Conservation (phyloP, 2,797 vertebrate species). For the Danio choprae region DNA sequence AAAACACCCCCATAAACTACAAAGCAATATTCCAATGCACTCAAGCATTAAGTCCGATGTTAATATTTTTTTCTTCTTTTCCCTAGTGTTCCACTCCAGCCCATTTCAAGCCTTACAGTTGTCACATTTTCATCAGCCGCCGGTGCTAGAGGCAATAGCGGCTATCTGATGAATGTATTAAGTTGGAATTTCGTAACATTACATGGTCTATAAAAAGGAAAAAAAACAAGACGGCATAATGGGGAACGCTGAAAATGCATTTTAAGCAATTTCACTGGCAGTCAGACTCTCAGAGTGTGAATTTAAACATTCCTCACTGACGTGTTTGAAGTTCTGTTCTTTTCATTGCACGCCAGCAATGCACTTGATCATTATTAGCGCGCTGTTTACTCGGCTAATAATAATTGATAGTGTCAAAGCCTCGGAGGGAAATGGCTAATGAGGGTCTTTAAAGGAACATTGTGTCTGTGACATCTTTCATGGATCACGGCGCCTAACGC, state of each 20-base stretch:
- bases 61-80: conserved; percentile 40
- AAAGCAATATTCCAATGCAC: conserved; percentile 68
- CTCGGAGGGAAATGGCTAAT: conserved; percentile 61
- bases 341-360: conserved; percentile 53
- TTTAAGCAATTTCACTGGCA: conserved; percentile 37
- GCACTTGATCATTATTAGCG: conserved; percentile 63
- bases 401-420: conserved; percentile 66
- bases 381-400: conserved; percentile 64
- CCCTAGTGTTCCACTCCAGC: background rate
- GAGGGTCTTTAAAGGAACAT: conserved; percentile 61
- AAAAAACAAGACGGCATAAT: conserved; percentile 15
- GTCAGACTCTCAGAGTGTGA: conserved; percentile 1
- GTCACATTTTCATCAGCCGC: conserved; percentile 5
- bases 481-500: conserved; percentile 63
- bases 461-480: conserved; percentile 63
- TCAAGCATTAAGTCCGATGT: conserved; percentile 59
- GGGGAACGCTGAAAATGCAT: conserved; percentile 18
- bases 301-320: conserved; percentile 6
- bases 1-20: conserved; percentile 75
- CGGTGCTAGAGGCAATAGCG: conserved; percentile 3
- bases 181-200: conserved; percentile 16
- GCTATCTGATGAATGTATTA: conserved; percentile 33
- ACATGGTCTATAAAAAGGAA: conserved; percentile 28
- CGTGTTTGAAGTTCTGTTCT: background rate
- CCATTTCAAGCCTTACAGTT: conserved; percentile 21